These are phyloP conservation scores for Pantherophis vulpinus DNA, from an alignment of 2,797 vertebrate species.

Conservation along the genomic window DNA sequence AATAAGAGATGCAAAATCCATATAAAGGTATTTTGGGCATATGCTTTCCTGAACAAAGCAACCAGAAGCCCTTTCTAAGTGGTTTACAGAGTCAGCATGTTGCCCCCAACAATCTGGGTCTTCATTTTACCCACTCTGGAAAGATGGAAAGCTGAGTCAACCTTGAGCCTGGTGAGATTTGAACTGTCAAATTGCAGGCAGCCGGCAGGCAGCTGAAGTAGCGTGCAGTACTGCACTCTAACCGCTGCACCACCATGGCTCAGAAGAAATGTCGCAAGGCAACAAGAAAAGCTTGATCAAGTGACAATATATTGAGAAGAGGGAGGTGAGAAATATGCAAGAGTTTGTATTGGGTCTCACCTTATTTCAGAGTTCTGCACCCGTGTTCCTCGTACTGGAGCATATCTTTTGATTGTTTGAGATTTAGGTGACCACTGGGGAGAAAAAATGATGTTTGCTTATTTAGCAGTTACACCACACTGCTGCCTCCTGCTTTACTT, in stretches of 20 bases:
- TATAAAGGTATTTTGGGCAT: fast-evolving
- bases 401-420: background rate
- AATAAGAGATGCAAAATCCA: background rate
- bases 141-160: too few species aligned
- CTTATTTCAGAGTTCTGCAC: background rate
- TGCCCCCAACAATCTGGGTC: too few species aligned
- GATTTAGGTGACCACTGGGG: fast-evolving
- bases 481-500: background rate
- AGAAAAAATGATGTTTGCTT: background rate
- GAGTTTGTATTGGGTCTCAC: background rate
- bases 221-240: too few species aligned
- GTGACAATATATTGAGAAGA: background rate
- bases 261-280: background rate
- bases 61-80: too few species aligned
- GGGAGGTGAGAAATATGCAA: background rate
- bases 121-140: too few species aligned
- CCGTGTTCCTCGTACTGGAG: background rate
- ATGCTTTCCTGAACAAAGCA: background rate
- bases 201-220: too few species aligned
- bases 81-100: too few species aligned
- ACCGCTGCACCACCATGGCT: too few species aligned
- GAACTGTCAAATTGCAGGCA: too few species aligned
- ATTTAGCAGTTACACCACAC: background rate
- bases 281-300: background rate
- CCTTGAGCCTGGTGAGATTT: too few species aligned